Base-by-base conservation (phyloP, 1,140 invertebrate species). In the Drosophila busckii region DNA sequence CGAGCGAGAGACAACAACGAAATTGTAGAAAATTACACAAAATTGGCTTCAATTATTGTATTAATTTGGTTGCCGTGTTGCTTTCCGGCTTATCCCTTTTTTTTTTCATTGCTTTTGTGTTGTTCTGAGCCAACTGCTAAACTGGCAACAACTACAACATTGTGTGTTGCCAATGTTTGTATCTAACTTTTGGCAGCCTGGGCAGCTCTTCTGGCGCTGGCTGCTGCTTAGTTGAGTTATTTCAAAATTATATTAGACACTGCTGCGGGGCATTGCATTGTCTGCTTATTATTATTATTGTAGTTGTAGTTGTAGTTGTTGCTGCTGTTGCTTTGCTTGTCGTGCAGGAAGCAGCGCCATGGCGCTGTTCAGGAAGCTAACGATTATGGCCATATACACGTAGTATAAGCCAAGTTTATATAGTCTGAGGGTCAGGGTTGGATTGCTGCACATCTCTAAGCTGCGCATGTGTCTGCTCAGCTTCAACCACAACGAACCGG, bases 21-120 rank as follows among this genome's bases (percentile, higher is more conserved):
- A 76, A 76, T 75, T 75, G 70, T 62, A 82, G 69, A 84, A 84
- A 84, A 84, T 84, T 84, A 84, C 75, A 84, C 82, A 75, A 84
- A 84, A 84, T 84, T 84, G 82, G 82, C 82, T 84, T 84, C 82
- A 84, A 84, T 84, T 84, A 84, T 84, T 84, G 82, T 85, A 84
- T 84, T 84, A 84, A 84, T 84, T 84, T 84, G 82, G 82, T 82
- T 85, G 85, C 82, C 82, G 82, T 85, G 82, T 85, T 84, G 82
- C 82, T 84, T 84, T 85, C 82, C 82, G 70, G 82, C 82, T 84
- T 82, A 84, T 85, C 82, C 82, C 82, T 84, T 84, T 73, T 62
- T 61, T 53, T 52, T 28, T 35, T 50, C 40, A 20, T 50, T 65
- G 54, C 56, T 66, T 34, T 38, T 45, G 12, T 45, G 17, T 17